Evolutionary conservation across 2,113 vertebrate genomes (phyloP), one percentile per base, ranked within the genome.

Genomic region (Cathartes aura): DNA sequence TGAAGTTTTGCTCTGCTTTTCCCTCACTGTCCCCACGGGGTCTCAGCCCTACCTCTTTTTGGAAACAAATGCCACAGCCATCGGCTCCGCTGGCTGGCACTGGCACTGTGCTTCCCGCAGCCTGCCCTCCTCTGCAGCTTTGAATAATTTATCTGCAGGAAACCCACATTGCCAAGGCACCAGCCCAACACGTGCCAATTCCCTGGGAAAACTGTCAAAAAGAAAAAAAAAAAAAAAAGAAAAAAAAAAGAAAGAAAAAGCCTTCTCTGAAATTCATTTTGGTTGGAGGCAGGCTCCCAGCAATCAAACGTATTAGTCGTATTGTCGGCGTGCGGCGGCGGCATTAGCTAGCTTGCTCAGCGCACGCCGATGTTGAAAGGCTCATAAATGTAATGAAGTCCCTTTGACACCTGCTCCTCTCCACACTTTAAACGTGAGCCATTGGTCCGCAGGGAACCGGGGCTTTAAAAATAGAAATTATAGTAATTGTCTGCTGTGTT

Each of bases 331-430:
- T 95, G 97, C 90, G 82, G 97, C 48, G 89, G 98, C 93, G n/a
- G 97, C 84, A 12, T 70, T 5, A 21, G 92, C 34, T 23, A 96
- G 97, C 10, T 34, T 87, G 98, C 98, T 97, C 92, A 59, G 95
- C 58, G 89, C 97, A 92, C 80, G 79, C 76, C 30, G 70, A 70
- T 6, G 87, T 55, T 95, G 97, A 97, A 97, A 97, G 97, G 97
- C 97, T 98, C 95, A 36, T 98, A 96, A 98, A 98, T 92, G 97
- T 97, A 97, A 98, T 97, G 98, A 98, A 98, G 98, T 97, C 97
- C 97, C 97, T 97, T 98, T 98, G 98, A 98, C 99, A 99, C 99
- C 99, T 99, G 99, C 99, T 99, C 98, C 98, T 99, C 99, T 99
- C 98, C 98, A 94, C 97, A 94, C 96, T 98, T 96, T 98, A 98